These are phyloP conservation scores for Gobionotothen gibberifrons DNA, from an alignment of 2,797 vertebrate genomes.

Conservation along the genomic window DNA sequence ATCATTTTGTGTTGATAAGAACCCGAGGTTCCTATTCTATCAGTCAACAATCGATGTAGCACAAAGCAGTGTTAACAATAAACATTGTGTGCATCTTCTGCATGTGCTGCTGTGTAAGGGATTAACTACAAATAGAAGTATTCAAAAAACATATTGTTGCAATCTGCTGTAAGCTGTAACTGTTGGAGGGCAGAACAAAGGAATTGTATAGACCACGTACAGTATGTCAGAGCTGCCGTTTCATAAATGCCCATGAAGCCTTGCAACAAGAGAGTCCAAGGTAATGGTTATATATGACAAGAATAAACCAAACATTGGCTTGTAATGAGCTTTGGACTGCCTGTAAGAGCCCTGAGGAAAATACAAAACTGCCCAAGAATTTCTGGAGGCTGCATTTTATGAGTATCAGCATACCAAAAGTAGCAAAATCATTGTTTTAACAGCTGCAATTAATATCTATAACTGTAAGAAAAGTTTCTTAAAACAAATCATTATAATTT, in stretches of 20 bases:
- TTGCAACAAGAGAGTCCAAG: not conserved
- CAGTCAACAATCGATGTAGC: slow-evolving; percentile 5
- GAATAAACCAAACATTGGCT: not conserved
- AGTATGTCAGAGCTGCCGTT: not conserved
- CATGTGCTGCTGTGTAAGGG: not conserved
- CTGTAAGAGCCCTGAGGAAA: not conserved
- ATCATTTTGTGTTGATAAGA: not conserved
- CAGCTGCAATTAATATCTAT: not conserved
- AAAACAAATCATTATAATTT: not conserved
- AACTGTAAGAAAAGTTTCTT: not conserved
- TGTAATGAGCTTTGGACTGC: slow-evolving; percentile 22
- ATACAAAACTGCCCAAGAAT: not conserved
- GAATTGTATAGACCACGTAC: not conserved
- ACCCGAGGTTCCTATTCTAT: not conserved
- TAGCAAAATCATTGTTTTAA: not conserved
- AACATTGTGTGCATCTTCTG: not conserved
- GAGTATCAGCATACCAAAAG: not conserved
- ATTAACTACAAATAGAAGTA: not conserved
- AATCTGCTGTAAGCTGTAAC: not conserved
- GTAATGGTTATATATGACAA: not conserved
- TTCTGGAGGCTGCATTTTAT: not conserved
- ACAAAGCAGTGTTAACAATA: not conserved
- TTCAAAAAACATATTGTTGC: not conserved
- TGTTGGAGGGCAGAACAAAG: not conserved
- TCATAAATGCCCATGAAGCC: not conserved